Evolutionary conservation across 2,888 invertebrate genomes (phyloP).

Genomic region (Magallana nippona): DNA sequence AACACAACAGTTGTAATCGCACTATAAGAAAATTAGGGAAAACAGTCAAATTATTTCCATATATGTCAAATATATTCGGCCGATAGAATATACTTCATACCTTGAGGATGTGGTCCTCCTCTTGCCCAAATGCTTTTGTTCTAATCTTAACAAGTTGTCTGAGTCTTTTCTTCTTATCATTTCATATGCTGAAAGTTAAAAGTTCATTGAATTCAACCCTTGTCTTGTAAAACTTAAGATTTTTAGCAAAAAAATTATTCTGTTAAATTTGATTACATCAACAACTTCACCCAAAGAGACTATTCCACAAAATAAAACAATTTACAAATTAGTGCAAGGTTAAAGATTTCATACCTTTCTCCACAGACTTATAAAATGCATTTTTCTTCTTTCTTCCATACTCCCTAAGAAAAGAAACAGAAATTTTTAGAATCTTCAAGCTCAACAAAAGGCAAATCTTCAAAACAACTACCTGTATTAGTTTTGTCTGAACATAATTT

Average conservation of each 20-base stretch:
- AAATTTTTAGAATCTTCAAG: not conserved
- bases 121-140: slow-evolving; percentile 31
- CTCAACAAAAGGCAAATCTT: not conserved
- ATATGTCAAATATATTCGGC: not conserved
- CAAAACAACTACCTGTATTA: not conserved
- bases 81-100: not conserved
- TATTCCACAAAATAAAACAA: too few species aligned
- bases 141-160: slow-evolving; percentile 32
- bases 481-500: too few species aligned
- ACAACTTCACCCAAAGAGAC: not conserved
- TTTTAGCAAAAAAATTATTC: too few species aligned
- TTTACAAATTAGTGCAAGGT: not conserved
- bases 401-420: slow-evolving; percentile 81
- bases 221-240: too few species aligned
- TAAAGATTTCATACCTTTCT: slow-evolving; percentile 62
- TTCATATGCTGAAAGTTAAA: slow-evolving; percentile 3
- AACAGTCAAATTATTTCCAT: not conserved
- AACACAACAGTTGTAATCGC: too few species aligned
- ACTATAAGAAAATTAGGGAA: too few species aligned
- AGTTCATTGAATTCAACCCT: too few species aligned
- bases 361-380: slow-evolving; percentile 83
- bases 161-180: slow-evolving; percentile 13
- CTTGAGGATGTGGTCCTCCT: slow-evolving; percentile 18
- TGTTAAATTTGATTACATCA: not conserved
- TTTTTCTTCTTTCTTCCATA: slow-evolving; percentile 89